Evolutionary conservation across 1,140 invertebrate species (phyloP), one percentile per base, ranked within the genome.

Genomic region (Metaphire vulgaris): DNA sequence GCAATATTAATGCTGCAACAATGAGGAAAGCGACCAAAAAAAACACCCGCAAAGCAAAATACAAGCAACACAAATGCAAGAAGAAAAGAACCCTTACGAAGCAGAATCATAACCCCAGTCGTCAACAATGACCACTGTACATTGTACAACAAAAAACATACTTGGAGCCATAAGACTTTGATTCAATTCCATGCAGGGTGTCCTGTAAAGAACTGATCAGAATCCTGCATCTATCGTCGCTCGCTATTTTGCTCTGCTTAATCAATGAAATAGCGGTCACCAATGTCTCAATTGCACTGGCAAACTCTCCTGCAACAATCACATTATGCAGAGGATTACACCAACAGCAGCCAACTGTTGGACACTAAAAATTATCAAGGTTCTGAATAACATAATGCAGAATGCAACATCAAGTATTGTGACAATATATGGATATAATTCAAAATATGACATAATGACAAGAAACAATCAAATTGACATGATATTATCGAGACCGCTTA

Each of bases 211-310:
- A 97, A 81, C 92, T 96, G 74, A 99, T 97, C 15, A 99, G 87
- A 79, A 99, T 97, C 88, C 99, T 99, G 88, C 97, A 99, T 65
- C 97, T 89, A 84, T 99, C 97, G 87, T 99, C 97, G 83, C 93
- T 92, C 0, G 97, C 93, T 75, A 97, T 94, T 88, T 98, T 98
- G 28, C 96, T 98, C 88, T 99, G 96, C 87, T 98, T 98, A 77
- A 99, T 99, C 28, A 99, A 88, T 1, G 96, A 98, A 80, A 99
- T 99, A 1, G 97, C 97, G 0, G 97, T 99, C 1, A 98, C 95
- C 76, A 99, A 87, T 2, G 97, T 99, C 87, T 99, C 97, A 82
- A 99, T 98, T 69, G 97, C 97, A 86, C 93, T 96, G 0, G 93
- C 93, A 87, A 95, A 98, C 87, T 99, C 97, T 16, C 95, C 95